Base-by-base conservation (phyloP, 2,113 vertebrate genomes). In the Colossoma macropomum region DNA sequence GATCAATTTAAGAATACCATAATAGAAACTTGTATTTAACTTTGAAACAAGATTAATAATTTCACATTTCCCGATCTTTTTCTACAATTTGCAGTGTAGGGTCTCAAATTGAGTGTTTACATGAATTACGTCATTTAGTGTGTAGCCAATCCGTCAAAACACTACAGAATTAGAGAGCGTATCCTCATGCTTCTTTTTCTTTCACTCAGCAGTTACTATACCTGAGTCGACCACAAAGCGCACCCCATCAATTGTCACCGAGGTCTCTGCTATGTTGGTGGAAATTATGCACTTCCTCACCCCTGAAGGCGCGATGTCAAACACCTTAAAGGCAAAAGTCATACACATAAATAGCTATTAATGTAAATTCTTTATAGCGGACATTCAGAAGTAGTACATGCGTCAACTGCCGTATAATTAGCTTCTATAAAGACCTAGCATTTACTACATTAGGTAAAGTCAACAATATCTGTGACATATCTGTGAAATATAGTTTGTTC, bases 251-350 rank as follows among this genome's bases (percentile, higher is more conserved):
- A 98, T 98, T 7, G 97, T 98, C 59, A 98, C 96, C 0, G 97
- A 98, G 0, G 97, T 98, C 89, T 98, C 97, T 0, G 97, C 97
- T 0, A 98, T 97, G 90, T 98, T 98, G 80, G 97, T 98, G 30
- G 97, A 94, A 63, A 98, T 95, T 83, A 98, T 97, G 90, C 97
- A 98, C 56, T 98, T 98, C 11, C 96, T 95, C 69, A 98, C 96
- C 0, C 96, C 96, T 0, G 95, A 90, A 4, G 97, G 97, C 0
- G 96, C 63, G 23, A 97, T 88, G 0, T 97, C 97, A 11, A 98
- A 98, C 4, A 98, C 97, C 97, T 98, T 79, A 34, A 41, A 84
- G 0, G 77, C 7, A 34, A 82, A 16, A 30, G 9, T 66, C 12
- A 48, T 65, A 45, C 6, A 45, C 3, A 38, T 27, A 25, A 17